These are phyloP conservation scores for Rhyzopertha dominica DNA, from an alignment of 1,140 invertebrate genomes.

Conservation along the genomic window DNA sequence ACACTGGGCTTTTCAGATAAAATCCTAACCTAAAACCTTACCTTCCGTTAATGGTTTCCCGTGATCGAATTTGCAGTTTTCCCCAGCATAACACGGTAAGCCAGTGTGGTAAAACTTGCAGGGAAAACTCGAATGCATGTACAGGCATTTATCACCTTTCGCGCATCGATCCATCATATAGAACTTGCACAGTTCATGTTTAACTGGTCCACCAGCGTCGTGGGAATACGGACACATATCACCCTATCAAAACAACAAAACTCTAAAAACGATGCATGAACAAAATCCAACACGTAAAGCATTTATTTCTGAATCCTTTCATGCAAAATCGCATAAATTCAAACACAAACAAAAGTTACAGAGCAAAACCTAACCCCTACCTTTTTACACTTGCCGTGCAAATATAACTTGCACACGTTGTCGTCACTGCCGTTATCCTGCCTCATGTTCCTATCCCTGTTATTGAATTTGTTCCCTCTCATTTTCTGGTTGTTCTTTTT, in stretches of 20 bases:
- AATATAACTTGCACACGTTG: slow-evolving; percentile 70
- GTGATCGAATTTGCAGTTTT: slow-evolving; percentile 93
- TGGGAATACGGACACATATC: slow-evolving; percentile 86
- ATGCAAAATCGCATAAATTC: slow-evolving; percentile 1
- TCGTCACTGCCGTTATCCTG: slow-evolving; percentile 26
- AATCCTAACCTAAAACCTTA: too few relatives aligned
- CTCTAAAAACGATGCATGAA: too few relatives aligned
- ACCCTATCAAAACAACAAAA: too few relatives aligned
- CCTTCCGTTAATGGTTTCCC: slow-evolving; percentile 72
- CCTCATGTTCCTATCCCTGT: slow-evolving; percentile 22
- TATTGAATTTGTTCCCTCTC: slow-evolving; percentile 23
- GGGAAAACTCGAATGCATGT: slow-evolving; percentile 96
- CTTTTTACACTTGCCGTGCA: slow-evolving; percentile 85
- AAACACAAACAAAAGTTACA: background rate
- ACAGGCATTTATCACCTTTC: slow-evolving; percentile 92
- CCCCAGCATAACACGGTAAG: slow-evolving; percentile 71
- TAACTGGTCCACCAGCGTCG: slow-evolving; percentile 72
- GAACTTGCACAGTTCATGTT: slow-evolving; percentile 95
- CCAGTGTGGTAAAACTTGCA: slow-evolving; percentile 97
- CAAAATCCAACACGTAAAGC: too few relatives aligned
- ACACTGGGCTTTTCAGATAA: slow-evolving; percentile 42
- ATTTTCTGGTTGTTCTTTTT: slow-evolving; percentile 24
- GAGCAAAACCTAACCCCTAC: slow-evolving; percentile 34
- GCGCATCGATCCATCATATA: slow-evolving; percentile 94
- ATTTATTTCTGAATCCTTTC: too few relatives aligned